Base-by-base conservation (phyloP, 2,113 vertebrate genomes). In the Ciconia stormi region DNA sequence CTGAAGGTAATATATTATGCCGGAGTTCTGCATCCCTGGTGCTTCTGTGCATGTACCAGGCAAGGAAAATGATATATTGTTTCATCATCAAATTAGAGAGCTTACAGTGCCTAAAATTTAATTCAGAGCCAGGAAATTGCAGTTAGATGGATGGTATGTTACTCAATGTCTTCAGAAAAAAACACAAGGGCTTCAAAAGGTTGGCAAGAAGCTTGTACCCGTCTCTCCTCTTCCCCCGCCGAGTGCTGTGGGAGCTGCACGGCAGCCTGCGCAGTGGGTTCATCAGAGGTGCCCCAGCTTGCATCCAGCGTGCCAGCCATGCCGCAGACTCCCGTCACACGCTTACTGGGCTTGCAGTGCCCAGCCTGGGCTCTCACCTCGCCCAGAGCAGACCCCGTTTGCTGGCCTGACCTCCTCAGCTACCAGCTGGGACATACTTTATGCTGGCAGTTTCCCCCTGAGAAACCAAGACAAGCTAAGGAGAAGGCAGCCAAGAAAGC, bases 11-110 rank as follows among this genome's bases (percentile, higher is more conserved):
- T 77, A 44, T 27, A 47, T 91, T 87, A 62, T 82, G 21, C 50
- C 55, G 0, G 2, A 79, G 9, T 76, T 92, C 86, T 90, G 73
- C 84, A 94, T 92, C 66, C 59, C 59, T 73, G 67, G 11, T 84
- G 66, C 84, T 95, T 85, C 63, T 88, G 46, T 87, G 50, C 53
- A 5, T 69, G 58, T 72, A 82, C 32, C 44, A 71, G 59, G 58
- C 67, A 63, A 90, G 78, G 55, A 93, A 95, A 90, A 90, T 90
- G 84, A 85, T 53, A 70, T 91, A 87, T 34, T 91, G 66, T 91
- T 91, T 96, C 53, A 73, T 96, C 62, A 93, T 94, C 81, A 70
- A 82, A 94, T 95, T 95, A 94, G 72, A 92, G 91, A 90, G 34
- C 73, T 82, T 89, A 50, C 77, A 73, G 69, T 89, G 86, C 95